A percentile compares a stretch with the other conserved stretches of the same genome.
Evolutionary conservation across 2,797 vertebrate species (phyloP).

Genomic region (Trichosurus vulpecula): DNA sequence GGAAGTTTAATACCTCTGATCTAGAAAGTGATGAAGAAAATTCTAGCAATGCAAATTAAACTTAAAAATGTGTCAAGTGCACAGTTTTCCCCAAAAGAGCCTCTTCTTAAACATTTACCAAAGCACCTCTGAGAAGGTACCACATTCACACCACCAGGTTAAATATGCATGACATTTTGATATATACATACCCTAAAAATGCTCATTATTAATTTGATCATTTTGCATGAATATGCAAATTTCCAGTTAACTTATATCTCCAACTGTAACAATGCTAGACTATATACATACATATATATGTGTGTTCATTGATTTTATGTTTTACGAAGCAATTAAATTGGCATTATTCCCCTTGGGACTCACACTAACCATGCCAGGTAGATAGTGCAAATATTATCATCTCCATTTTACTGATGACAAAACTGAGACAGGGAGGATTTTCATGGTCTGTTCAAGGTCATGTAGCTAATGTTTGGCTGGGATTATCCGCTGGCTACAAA

Average conservation of each 20-base stretch:
- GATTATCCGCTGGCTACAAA: neutral
- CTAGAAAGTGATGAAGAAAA: neutral
- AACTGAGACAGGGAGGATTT: neutral
- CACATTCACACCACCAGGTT: neutral
- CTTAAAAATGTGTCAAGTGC: neutral
- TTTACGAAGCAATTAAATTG: neutral
- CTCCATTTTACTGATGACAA: neutral
- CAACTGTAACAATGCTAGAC: neutral
- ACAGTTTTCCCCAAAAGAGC: neutral
- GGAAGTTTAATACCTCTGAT: neutral
- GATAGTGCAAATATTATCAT: neutral
- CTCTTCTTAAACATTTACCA: neutral
- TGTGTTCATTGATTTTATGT: neutral
- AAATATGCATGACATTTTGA: neutral
- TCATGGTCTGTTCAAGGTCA: constrained; percentile 2
- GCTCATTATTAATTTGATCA: constrained; percentile 8
- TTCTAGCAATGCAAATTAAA: neutral
- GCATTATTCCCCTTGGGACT: neutral
- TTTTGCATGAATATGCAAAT: constrained; percentile 34
- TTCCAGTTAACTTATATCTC: neutral
- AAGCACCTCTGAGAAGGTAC: neutral
- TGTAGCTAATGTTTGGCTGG: neutral
- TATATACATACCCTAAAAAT: neutral
- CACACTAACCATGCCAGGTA: neutral
- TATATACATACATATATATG: neutral